phyloP scores from a whole-genome alignment of 1,140 invertebrate genomes.

The Cherax quadricarinatus region DNA sequence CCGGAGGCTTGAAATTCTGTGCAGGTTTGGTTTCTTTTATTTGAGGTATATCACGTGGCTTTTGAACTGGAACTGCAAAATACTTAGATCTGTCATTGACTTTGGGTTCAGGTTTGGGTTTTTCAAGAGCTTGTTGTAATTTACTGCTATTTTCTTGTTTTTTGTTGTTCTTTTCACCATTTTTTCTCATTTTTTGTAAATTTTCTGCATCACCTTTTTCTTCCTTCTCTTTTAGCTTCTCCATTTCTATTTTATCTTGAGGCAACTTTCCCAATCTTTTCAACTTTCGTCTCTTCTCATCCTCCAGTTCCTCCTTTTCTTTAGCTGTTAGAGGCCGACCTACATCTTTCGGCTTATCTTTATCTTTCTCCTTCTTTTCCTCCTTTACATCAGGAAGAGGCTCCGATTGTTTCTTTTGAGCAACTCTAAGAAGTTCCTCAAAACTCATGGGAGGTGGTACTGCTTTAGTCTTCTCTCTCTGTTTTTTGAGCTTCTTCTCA shows the following conservation, averaged over 20 bases:
- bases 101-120: constrained; percentile 55
- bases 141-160: constrained; percentile 39
- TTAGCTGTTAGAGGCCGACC: constrained; percentile 67
- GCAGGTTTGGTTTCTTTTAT: constrained; percentile 20
- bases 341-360: constrained; percentile 75
- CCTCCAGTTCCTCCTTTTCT: constrained; percentile 68
- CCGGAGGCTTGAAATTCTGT: not conserved
- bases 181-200: constrained; percentile 31
- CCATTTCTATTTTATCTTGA: constrained; percentile 80
- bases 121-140: constrained; percentile 46
- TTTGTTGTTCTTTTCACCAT: constrained; percentile 40
- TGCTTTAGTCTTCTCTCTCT: constrained; percentile 52
- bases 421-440: constrained; percentile 74
- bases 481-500: constrained; percentile 24
- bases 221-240: constrained; percentile 78
- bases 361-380: constrained; percentile 47
- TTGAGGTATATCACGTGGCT: constrained; percentile 34
- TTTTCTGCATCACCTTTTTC: not conserved
- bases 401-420: constrained; percentile 64
- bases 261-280: constrained; percentile 76
- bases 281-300: constrained; percentile 53
- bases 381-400: constrained; percentile 50
- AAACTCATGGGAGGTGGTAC: constrained; percentile 74
- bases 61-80: constrained; percentile 59
- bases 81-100: constrained; percentile 61